Percentiles rank a stretch among this genome's conserved stretches.
phyloP scores from a whole-genome alignment of 2,113 vertebrate species.

The Tonatia bakeri region DNA sequence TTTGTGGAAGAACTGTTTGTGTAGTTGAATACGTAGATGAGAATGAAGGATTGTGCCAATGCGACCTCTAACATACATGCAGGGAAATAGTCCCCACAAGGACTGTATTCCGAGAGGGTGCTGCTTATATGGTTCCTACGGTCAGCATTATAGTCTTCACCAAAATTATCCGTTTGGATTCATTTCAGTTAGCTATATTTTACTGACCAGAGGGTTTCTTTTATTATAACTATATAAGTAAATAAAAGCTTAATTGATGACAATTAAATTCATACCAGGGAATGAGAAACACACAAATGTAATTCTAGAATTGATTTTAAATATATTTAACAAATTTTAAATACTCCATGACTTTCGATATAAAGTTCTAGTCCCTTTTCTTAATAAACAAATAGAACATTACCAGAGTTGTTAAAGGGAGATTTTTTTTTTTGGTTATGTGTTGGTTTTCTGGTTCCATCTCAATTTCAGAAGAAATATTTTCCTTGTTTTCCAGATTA shows the following conservation, averaged over 20 bases:
- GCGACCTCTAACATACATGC: not conserved
- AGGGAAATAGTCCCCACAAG: not conserved
- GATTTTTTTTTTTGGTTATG: not conserved
- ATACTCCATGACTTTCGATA: not conserved
- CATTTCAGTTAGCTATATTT: not conserved
- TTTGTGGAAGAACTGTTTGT: not conserved
- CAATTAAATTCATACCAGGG: not conserved
- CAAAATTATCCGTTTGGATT: not conserved
- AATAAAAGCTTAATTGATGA: not conserved
- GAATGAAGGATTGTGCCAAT: not conserved
- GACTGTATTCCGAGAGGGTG: not conserved
- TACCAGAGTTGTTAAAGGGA: not conserved
- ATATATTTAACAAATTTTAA: not conserved
- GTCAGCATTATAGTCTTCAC: not conserved
- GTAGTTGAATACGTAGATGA: not conserved
- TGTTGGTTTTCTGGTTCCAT: not conserved
- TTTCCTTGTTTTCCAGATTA: not conserved
- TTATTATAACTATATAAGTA: not conserved
- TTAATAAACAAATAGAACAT: not conserved
- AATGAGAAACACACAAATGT: not conserved
- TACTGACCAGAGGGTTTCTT: not conserved
- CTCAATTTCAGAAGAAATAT: not conserved
- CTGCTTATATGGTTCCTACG: not conserved
- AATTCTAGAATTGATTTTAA: constrained; percentile 20
- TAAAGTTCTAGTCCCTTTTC: not conserved